Evolutionary conservation across 2,797 vertebrate species (phyloP).

Genomic region (Melanotaenia trifasciata): DNA sequence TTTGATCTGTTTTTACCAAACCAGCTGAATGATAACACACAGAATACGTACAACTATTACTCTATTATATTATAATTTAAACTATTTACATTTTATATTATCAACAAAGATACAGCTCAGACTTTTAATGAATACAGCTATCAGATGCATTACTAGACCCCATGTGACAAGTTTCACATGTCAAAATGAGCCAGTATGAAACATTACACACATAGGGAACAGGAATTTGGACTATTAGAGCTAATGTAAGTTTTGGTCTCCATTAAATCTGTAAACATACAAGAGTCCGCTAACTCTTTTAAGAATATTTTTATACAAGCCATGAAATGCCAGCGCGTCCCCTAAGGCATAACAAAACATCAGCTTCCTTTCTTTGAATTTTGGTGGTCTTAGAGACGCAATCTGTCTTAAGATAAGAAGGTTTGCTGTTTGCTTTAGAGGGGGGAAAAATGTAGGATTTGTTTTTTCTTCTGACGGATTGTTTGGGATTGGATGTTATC

Average conservation of each 20-base stretch:
- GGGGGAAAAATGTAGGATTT: slow-evolving; percentile 51
- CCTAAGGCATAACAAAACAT: slow-evolving; percentile 43
- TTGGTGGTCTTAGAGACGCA: slow-evolving; percentile 59
- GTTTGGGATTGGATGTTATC: slow-evolving; percentile 71
- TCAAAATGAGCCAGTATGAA: slow-evolving; percentile 12
- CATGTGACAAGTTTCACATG: neutral
- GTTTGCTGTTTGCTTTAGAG: slow-evolving; percentile 66
- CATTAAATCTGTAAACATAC: slow-evolving; percentile 17
- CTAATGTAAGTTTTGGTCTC: slow-evolving; percentile 6
- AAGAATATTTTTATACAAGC: slow-evolving; percentile 50
- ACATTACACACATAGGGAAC: neutral
- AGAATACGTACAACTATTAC: too few relatives aligned
- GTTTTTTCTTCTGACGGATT: slow-evolving; percentile 62
- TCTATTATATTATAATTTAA: neutral
- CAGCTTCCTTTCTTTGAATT: slow-evolving; percentile 60
- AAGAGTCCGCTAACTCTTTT: slow-evolving; percentile 14
- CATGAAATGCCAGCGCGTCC: slow-evolving; percentile 39
- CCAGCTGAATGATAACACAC: too few relatives aligned
- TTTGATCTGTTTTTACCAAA: too few relatives aligned
- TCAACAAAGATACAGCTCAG: neutral
- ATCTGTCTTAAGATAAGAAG: slow-evolving; percentile 60
- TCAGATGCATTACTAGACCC: neutral
- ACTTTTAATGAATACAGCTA: neutral
- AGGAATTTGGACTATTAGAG: neutral
- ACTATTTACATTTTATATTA: neutral